Base-by-base conservation (phyloP, 2,797 vertebrate genomes). In the Xenentodon cancila region DNA sequence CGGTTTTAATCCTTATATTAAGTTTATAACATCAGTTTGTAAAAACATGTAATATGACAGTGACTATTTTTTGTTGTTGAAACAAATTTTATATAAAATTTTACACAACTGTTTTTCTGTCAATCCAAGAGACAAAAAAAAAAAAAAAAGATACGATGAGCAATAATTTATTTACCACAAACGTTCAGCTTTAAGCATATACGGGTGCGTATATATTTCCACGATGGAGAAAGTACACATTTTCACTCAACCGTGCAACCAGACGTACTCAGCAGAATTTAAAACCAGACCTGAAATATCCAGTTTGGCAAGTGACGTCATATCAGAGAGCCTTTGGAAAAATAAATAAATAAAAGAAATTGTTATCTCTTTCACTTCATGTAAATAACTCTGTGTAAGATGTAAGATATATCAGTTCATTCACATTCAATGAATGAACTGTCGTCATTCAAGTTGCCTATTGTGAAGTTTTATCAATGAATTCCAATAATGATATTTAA, bases 251-350 rank as follows among this genome's bases (percentile, higher is more conserved):
- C 65, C 40, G 46, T 34, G 27, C 1, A 21, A n/a, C 12, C 20
- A 37, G n/a, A 53, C 34, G 5, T 4, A 2, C 34, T 78, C 53
- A 54, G 72, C 72, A 45, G 32, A 55, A 60, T 54, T 37, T 15
- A 1, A 51, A 9, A 52, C 7, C 9, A 16, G 4, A 25, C 9
- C 9, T 11, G 16, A n/a, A 18, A 32, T 16, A 2, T 20, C 4
- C 13, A 25, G 48, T 20, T 48, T 15, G 15, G 9, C 22, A 17
- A 30, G 20, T 48, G 9, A 40, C 37, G 1, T 40, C 12, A 40
- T 15, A 5, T 40, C 37, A 40, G 37, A 40, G 13, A 40, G 37
- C 13, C 13, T 15, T 40, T 13, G 13, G 12, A 5, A 1, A 37
- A 13, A 37, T 2, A 37, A 37, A 37, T 12, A 37, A 37, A 13